Evolutionary conservation across 2,113 vertebrate genomes (phyloP), one percentile per base, ranked within the genome.

Genomic region (Steatornis caripensis): DNA sequence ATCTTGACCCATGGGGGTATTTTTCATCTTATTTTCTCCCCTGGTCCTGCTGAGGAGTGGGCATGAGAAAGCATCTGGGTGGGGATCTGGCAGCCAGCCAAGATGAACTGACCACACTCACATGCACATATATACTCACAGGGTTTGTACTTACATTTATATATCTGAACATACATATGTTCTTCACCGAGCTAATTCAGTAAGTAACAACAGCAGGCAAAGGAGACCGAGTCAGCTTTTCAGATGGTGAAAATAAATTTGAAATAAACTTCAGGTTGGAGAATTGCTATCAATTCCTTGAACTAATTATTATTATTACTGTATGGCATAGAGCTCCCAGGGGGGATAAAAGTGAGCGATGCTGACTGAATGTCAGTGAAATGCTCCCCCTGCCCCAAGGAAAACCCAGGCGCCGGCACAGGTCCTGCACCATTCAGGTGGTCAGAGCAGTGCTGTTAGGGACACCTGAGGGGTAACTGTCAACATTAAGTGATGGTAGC

Each of bases 101-200:
- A 51, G 12, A 30, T 51, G 61, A 84, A 77, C 30, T 13, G 87
- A 77, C 36, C 37, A 29, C 10, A 9, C 65, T 58, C 11, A 22
- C 0, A 0, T 66, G 39, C 34, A 34, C 8, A 5, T 23, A 26
- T 12, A 12, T 19, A 18, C 24, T 81, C 41, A 61, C 45, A 57
- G 55, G 64, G 49, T 85, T 84, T 49, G 37, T 26, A 36, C 36
- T 2, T 34, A 10, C 14, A 12, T 24, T 89, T 43, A 9, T 49
- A 9, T 32, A 46, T 27, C 70, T 72, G 48, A 34, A 72, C 8
- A 15, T 29, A 41, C 7, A 6, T 27, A 12, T 15, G 7, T 57
- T 78, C 29, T 60, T 34, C 68, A 39, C 46, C 1, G 4, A 76
- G 48, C 14, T 69, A 68, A 84, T 37, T 81, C 2, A 8, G 36